A percentile compares a stretch with the other conserved stretches of the same genome.
Conservation (phyloP, 2,113 vertebrate genomes). For the Pollachius pollachius region DNA sequence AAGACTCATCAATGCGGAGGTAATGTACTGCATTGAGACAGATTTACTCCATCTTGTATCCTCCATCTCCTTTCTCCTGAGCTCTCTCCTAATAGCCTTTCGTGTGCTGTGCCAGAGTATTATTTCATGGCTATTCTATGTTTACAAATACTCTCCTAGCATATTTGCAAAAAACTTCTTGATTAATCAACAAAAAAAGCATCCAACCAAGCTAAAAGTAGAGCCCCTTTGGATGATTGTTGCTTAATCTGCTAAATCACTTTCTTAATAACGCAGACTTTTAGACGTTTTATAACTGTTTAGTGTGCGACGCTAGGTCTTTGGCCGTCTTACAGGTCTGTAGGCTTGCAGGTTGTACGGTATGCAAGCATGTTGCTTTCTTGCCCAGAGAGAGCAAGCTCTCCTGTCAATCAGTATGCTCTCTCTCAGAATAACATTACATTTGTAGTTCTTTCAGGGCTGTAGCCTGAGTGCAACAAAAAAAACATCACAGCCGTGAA, state of each 20-base stretch:
- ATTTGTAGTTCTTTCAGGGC: slow-evolving; percentile 39
- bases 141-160: slow-evolving; percentile 60
- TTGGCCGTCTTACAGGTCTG: too few species aligned
- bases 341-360: too few species aligned
- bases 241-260: slow-evolving; percentile 23
- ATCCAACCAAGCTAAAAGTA: slow-evolving; percentile 44
- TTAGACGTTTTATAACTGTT: slow-evolving; percentile 2
- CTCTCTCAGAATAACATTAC: slow-evolving; percentile 18
- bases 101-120: slow-evolving; percentile 21
- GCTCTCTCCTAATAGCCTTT: slow-evolving; percentile 21
- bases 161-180: slow-evolving; percentile 65
- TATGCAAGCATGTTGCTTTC: slow-evolving; percentile 33
- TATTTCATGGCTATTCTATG: slow-evolving; percentile 50
- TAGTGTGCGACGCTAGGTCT: slow-evolving; percentile 1
- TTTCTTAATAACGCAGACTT: slow-evolving; percentile 12
- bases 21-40: slow-evolving; percentile 74
- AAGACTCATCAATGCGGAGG: slow-evolving; percentile 61
- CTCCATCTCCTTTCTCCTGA: neutral
- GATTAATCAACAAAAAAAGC: slow-evolving; percentile 33
- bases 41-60: slow-evolving; percentile 20
- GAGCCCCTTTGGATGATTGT: slow-evolving; percentile 11
- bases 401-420: slow-evolving; percentile 27
- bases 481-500: too few species aligned
- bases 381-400: slow-evolving; percentile 25
- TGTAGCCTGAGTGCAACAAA: slow-evolving; percentile 10